These are phyloP conservation scores for Metalampra italica DNA, from an alignment of 2,888 invertebrate species.

Conservation along the genomic window DNA sequence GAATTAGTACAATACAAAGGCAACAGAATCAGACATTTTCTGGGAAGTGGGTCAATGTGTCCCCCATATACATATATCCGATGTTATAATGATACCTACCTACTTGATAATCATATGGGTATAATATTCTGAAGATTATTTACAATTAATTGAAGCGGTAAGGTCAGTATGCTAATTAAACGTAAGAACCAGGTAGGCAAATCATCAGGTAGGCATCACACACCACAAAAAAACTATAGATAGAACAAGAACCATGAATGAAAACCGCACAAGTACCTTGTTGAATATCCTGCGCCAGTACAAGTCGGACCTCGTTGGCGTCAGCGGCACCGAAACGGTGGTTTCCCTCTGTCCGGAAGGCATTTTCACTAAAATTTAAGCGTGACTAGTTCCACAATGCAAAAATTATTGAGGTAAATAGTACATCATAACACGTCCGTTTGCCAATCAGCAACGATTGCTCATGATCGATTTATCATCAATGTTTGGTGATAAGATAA, in stretches of 20 bases:
- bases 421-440: conserved; percentile 30
- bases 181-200: too few species aligned
- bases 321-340: conserved; percentile 61
- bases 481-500: conserved; percentile 47
- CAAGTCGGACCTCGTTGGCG: conserved; percentile 63
- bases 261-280: conserved; percentile 49
- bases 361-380: conserved; percentile 50
- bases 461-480: conserved; percentile 44
- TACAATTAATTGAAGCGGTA: too few species aligned
- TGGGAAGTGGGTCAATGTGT: too few species aligned
- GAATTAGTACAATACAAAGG: too few species aligned
- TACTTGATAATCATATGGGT: too few species aligned
- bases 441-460: conserved; percentile 23
- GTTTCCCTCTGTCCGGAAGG: conserved; percentile 55
- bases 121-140: too few species aligned
- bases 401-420: conserved; percentile 28
- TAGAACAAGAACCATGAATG: background rate
- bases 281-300: conserved; percentile 74
- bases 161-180: too few species aligned
- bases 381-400: conserved; percentile 21
- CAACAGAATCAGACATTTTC: too few species aligned
- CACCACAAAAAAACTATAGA: background rate
- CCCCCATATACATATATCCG: too few species aligned
- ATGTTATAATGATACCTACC: too few species aligned
- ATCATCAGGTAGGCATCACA: background rate